phyloP scores from a whole-genome alignment of 2,113 vertebrate species.

The Oryzias melastigma region DNA sequence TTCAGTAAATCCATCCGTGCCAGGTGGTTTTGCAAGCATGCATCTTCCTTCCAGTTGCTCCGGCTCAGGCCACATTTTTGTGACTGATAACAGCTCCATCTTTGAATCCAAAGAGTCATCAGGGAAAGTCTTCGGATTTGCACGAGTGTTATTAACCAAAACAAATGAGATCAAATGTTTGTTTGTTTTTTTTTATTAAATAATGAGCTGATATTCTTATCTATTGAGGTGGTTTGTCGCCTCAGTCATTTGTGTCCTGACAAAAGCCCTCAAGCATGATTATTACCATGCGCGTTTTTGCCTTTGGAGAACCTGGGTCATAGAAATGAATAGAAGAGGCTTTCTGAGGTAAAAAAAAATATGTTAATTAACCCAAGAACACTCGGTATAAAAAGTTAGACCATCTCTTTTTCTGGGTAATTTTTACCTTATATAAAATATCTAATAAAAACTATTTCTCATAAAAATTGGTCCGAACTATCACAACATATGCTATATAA shows the following conservation, averaged over 20 bases:
- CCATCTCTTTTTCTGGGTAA: too few species aligned
- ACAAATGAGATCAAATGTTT: slow-evolving; percentile 1
- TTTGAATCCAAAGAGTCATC: slow-evolving; percentile 3
- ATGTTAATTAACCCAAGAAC: too few species aligned
- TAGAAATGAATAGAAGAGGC: neutral
- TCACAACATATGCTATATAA: too few species aligned
- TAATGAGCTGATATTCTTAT: neutral
- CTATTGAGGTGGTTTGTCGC: slow-evolving; percentile 9
- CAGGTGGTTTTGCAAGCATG: neutral
- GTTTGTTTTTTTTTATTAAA: too few species aligned
- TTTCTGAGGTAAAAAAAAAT: too few species aligned
- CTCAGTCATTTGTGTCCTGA: slow-evolving; percentile 14
- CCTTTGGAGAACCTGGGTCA: too few species aligned
- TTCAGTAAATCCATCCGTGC: neutral
- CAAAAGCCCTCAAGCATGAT: slow-evolving; percentile 29
- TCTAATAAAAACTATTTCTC: too few species aligned
- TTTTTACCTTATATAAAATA: too few species aligned
- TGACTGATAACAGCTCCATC: slow-evolving; percentile 7
- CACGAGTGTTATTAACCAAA: slow-evolving; percentile 20
- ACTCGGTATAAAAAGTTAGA: too few species aligned
- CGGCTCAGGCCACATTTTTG: neutral
- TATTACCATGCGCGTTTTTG: too few species aligned
- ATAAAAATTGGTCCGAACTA: too few species aligned
- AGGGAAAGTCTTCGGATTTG: slow-evolving; percentile 5
- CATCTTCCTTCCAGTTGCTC: neutral